Evolutionary conservation across 2,113 vertebrate species (phyloP).

Genomic region (Orientallactaga bullata): DNA sequence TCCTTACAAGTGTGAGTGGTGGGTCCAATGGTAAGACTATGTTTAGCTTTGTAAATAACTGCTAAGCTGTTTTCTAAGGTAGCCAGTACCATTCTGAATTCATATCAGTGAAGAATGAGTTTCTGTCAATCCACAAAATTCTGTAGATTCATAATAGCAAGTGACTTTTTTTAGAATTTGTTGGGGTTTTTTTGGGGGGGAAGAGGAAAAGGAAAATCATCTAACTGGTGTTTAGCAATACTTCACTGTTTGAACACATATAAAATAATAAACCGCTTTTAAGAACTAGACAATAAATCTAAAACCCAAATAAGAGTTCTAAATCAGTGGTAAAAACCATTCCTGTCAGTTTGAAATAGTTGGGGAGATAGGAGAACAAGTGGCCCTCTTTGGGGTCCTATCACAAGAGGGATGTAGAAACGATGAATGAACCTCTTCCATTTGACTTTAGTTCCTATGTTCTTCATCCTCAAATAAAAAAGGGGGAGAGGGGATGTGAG

Average conservation of each 20-base stretch:
- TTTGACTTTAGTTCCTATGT: neutral
- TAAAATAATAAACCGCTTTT: conserved; percentile 34
- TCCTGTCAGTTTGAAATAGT: neutral
- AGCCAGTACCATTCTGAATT: neutral
- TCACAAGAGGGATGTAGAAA: neutral
- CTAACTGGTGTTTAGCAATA: neutral
- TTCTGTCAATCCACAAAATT: neutral
- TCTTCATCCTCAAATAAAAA: conserved; percentile 41
- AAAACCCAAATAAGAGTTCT: neutral
- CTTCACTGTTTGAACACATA: neutral
- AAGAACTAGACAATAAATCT: neutral
- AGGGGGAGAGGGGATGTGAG: neutral
- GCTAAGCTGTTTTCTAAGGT: neutral
- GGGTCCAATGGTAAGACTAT: neutral
- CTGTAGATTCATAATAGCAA: neutral
- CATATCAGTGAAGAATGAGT: neutral
- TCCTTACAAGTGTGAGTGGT: neutral
- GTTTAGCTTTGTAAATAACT: neutral
- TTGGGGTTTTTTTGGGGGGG: neutral
- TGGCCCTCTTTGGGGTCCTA: neutral
- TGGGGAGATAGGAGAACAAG: neutral
- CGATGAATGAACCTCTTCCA: neutral
- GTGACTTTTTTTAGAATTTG: neutral
- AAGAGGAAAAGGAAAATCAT: neutral
- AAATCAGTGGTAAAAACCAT: neutral